Evolutionary conservation across 1,140 invertebrate species (phyloP), one percentile per base, ranked within the genome.

Genomic region (Scaptomyza pallida): DNA sequence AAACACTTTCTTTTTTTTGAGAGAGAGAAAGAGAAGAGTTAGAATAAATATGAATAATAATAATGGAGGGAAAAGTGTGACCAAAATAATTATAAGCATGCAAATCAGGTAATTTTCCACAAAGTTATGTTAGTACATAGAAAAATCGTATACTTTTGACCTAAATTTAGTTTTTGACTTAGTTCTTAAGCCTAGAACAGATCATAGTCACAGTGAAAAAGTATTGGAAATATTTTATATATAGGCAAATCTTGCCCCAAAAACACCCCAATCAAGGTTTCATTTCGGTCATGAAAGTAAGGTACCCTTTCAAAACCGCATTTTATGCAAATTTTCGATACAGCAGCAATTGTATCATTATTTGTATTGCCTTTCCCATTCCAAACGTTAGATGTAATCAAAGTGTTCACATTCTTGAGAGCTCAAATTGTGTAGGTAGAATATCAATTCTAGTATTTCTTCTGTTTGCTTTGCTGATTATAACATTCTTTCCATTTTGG

Each of bases 401-500:
- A 21, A 37, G 21, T 40, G 9, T n/a, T n/a, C 23, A 30, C 47
- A 63, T 67, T 72, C 43, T 48, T 45, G n/a, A n/a, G n/a, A 35
- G 17, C 30, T 41, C 6, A 26, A 47, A 56, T 19, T 52, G 33
- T 45, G 55, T 72, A 62, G 52, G 55, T 52, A 57, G 50, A 5
- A 52, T 54, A 30, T 3, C 10, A 33, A n/a, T n/a, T n/a, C 5
- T 21, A 41, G 19, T 12, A n/a, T 37, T 37, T 37, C 12, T 57
- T 59, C 71, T 85, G 62, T 80, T 75, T 5, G 51, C 48, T 69
- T 69, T 60, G 33, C 41, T 77, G 73, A 74, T 81, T 85, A 86
- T 77, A 64, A 63, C 59, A 50, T 69, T 83, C 65, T 17, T 60
- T 47, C 48, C 9, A 16, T 52, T 63, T 48, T 50, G 55, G 59